A percentile compares a stretch with the other conserved stretches of the same genome.
Conservation (phyloP, 1,140 invertebrate genomes). For the Chironomus striatipennis region DNA sequence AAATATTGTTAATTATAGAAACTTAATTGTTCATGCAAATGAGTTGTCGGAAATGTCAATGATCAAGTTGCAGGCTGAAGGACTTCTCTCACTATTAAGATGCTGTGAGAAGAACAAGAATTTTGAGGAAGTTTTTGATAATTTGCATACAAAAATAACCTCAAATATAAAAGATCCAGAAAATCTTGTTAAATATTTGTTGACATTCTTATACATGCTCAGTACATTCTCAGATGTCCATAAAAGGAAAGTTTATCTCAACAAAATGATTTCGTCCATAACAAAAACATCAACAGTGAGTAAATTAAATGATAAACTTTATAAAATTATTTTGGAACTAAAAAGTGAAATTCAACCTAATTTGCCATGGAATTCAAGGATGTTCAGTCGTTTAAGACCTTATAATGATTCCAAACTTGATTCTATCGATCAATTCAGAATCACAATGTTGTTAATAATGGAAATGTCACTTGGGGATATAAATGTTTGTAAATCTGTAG, state of each 20-base stretch:
- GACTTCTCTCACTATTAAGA: constrained; percentile 25
- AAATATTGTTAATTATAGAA: constrained; percentile 4
- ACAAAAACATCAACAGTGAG: background rate
- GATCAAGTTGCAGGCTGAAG: constrained; percentile 34
- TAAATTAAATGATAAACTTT: background rate
- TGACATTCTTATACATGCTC: constrained; percentile 18
- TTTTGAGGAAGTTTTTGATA: background rate
- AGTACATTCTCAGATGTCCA: constrained; percentile 23
- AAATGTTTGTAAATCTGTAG: constrained; percentile 14
- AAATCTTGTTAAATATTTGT: background rate
- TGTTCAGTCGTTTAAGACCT: constrained; percentile 34
- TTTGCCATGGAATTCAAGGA: constrained; percentile 35
- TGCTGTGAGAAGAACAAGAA: background rate
- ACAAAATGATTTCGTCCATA: background rate
- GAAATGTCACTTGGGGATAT: constrained; percentile 30
- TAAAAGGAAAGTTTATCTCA: constrained; percentile 5
- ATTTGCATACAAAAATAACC: background rate
- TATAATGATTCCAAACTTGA: constrained; percentile 28
- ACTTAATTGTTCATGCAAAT: constrained; percentile 31
- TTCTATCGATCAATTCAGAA: background rate
- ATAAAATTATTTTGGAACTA: background rate
- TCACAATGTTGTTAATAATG: constrained; percentile 28
- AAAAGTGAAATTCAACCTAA: background rate
- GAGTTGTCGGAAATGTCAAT: constrained; percentile 31
- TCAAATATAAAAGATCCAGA: background rate